Evolutionary conservation across 2,797 vertebrate species (phyloP).

Genomic region (Enteromius thamalakanensis): DNA sequence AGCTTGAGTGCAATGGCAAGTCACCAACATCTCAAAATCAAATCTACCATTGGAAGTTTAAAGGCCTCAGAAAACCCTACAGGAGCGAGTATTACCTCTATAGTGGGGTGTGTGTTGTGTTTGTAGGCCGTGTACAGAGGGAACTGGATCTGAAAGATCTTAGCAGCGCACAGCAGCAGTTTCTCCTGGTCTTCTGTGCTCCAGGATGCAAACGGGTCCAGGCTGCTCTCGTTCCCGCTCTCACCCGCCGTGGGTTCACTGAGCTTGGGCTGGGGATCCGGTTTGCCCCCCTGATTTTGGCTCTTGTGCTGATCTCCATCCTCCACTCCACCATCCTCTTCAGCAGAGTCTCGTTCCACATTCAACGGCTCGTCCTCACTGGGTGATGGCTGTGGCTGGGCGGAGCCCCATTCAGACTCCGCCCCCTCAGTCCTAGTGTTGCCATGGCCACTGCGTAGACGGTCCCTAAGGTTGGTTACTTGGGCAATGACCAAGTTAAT

Average conservation of each 20-base stretch:
- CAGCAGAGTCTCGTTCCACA: conserved; percentile 88
- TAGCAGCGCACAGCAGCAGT: conserved; percentile 94
- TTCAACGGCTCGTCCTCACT: conserved; percentile 88
- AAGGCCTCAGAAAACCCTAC: no score
- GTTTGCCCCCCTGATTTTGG: conserved; percentile 73
- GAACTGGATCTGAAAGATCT: conserved; percentile 99
- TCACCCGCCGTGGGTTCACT: conserved; percentile 70
- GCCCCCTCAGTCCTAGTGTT: conserved; percentile 80
- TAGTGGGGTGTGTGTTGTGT: conserved; percentile 98
- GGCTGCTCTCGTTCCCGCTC: conserved; percentile 74
- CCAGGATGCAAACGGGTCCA: conserved; percentile 88
- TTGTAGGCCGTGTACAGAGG: conserved; percentile 98
- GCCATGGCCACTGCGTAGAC: conserved; percentile 80
- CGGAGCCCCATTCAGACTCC: conserved; percentile 79
- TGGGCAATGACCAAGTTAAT: conserved; percentile 98
- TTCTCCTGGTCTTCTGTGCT: conserved; percentile 96
- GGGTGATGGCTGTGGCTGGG: conserved; percentile 76
- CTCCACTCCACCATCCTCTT: conserved; percentile 77
- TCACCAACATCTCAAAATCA: background rate
- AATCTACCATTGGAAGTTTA: background rate
- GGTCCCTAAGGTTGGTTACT: conserved; percentile 93
- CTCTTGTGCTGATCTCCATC: conserved; percentile 69
- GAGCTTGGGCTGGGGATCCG: conserved; percentile 76
- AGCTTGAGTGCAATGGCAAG: no score
- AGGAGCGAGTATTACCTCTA: conserved; percentile 84